These are phyloP conservation scores for Probosciger aterrimus DNA, from an alignment of 2,113 vertebrate species.

Conservation along the genomic window DNA sequence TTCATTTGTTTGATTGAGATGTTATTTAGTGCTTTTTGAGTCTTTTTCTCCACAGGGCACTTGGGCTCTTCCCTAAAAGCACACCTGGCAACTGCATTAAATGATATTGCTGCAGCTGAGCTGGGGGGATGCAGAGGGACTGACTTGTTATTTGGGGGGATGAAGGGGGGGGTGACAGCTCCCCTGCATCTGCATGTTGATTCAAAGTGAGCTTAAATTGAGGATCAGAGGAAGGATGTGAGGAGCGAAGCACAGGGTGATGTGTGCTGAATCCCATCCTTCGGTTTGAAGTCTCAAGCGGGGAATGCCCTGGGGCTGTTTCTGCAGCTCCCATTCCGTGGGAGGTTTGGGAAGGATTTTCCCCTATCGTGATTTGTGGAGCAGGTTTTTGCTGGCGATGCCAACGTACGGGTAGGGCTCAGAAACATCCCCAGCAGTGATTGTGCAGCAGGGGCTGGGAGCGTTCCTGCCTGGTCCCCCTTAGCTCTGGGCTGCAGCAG, in stretches of 20 bases:
- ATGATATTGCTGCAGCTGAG: background rate
- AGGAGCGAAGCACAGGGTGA: accelerated
- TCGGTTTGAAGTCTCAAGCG: background rate
- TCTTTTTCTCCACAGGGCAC: background rate
- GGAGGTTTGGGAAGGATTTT: background rate
- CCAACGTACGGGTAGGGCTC: background rate
- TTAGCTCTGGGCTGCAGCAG: background rate
- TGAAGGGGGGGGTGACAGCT: background rate
- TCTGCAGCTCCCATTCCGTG: background rate
- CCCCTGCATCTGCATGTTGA: background rate
- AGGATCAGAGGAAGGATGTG: background rate
- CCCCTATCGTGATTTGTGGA: accelerated
- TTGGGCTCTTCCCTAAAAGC: background rate
- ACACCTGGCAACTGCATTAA: background rate
- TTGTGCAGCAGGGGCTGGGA: background rate
- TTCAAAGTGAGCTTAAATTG: background rate
- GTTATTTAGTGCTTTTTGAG: background rate
- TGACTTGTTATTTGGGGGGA: background rate
- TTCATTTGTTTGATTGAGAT: background rate
- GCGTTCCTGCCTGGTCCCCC: background rate
- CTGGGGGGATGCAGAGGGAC: background rate
- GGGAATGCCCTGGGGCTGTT: background rate
- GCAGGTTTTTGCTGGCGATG: background rate
- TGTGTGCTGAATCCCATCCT: accelerated
- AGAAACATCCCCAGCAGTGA: background rate